Percentiles rank a stretch among this genome's conserved stretches.
These are phyloP conservation scores for Operophtera brumata DNA, from an alignment of 2,888 invertebrate genomes.

Conservation along the genomic window DNA sequence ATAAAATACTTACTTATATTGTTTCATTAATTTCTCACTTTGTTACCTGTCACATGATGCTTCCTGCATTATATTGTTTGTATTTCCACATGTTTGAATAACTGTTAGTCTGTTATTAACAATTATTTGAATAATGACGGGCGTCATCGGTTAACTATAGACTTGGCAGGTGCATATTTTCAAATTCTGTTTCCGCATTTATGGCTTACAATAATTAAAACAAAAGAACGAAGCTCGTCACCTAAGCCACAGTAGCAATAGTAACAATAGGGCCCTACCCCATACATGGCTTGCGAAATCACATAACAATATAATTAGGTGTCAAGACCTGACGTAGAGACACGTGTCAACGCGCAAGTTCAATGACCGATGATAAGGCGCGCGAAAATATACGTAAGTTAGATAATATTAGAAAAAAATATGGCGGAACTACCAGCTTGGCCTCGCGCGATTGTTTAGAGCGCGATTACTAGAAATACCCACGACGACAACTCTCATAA, in stretches of 20 bases:
- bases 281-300: conserved; percentile 10
- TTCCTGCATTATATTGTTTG: background rate
- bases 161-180: background rate
- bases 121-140: background rate
- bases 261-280: conserved; percentile 6
- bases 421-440: conserved; percentile 51
- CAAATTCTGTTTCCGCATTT: conserved; percentile 8
- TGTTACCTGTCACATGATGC: background rate
- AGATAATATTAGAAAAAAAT: conserved; percentile 75
- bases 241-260: conserved; percentile 10
- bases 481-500: conserved; percentile 24
- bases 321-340: conserved; percentile 1
- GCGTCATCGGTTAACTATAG: background rate
- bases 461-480: conserved; percentile 35
- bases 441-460: conserved; percentile 40
- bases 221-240: conserved; percentile 12
- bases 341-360: conserved; percentile 55
- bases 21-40: background rate
- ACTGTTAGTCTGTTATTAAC: background rate
- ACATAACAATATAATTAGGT: background rate
- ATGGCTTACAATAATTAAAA: conserved; percentile 2
- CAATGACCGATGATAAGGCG: conserved; percentile 68
- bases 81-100: background rate
- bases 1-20: background rate
- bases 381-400: conserved; percentile 67